phyloP scores from a whole-genome alignment of 2,888 invertebrate species.

The Athripsodes cinereus region DNA sequence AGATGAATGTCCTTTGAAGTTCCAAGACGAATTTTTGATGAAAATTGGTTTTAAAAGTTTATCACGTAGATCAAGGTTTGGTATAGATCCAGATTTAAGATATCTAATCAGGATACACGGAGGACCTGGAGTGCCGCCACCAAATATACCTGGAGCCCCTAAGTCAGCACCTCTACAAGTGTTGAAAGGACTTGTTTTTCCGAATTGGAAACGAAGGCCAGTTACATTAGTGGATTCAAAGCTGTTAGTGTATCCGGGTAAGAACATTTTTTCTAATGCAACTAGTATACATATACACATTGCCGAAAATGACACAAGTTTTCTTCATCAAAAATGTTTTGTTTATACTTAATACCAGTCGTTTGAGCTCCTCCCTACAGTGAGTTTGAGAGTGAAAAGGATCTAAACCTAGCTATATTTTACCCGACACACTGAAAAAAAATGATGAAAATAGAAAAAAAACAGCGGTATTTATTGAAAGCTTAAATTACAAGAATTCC shows the following conservation, averaged over 20 bases:
- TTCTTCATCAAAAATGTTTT: no score
- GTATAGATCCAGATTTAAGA: conserved; percentile 60
- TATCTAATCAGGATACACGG: conserved; percentile 57
- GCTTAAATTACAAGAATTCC: no score
- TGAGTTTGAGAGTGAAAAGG: no score
- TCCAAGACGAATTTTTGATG: conserved; percentile 57
- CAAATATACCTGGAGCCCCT: conserved; percentile 35
- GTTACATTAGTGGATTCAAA: conserved; percentile 55
- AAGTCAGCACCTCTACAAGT: conserved; percentile 51
- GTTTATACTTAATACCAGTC: no score
- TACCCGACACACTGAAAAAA: no score
- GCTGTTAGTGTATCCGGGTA: conserved; percentile 53
- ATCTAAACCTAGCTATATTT: no score
- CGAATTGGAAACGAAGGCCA: conserved; percentile 59
- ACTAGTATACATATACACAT: no score
- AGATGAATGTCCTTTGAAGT: conserved; percentile 51
- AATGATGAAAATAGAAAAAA: no score
- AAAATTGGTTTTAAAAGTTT: conserved; percentile 54
- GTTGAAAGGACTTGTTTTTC: conserved; percentile 61
- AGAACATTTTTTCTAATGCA: conserved; percentile 19
- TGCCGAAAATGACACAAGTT: no score
- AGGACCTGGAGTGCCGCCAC: conserved; percentile 49
- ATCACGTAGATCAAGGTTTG: conserved; percentile 53
- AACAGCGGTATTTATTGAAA: no score
- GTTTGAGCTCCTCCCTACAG: no score